These are phyloP conservation scores for Eupithecia tripunctaria DNA, from an alignment of 2,888 invertebrate genomes.

Conservation along the genomic window DNA sequence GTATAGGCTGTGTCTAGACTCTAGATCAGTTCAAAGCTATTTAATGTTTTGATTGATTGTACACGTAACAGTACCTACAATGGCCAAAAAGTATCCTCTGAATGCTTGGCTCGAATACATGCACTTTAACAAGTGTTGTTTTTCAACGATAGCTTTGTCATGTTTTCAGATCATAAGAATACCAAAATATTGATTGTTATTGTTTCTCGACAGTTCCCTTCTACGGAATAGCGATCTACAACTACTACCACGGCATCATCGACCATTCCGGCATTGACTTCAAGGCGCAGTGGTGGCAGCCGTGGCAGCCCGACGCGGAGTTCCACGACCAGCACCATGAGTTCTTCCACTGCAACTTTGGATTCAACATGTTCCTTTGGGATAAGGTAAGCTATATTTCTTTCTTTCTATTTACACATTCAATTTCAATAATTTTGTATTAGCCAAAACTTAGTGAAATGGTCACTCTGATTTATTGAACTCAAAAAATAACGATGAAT, in stretches of 20 bases:
- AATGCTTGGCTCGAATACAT: background rate
- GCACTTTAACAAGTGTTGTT: background rate
- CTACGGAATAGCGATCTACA: slow-evolving; percentile 69
- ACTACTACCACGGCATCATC: slow-evolving; percentile 89
- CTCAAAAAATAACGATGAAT: too few relatives aligned
- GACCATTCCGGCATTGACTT: slow-evolving; percentile 91
- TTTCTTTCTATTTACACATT: background rate
- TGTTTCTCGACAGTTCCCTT: slow-evolving; percentile 61
- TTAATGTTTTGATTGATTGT: background rate
- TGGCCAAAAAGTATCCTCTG: background rate
- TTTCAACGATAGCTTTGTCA: background rate
- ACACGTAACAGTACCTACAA: background rate
- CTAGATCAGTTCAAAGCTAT: too few relatives aligned
- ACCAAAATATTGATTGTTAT: background rate
- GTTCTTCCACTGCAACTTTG: slow-evolving; percentile 91
- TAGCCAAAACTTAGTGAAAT: too few relatives aligned
- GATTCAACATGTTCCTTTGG: slow-evolving; percentile 88
- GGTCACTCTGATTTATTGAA: too few relatives aligned
- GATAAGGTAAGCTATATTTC: slow-evolving; percentile 81
- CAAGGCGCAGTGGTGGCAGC: slow-evolving; percentile 90
- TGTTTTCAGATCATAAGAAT: background rate
- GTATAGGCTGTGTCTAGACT: too few relatives aligned
- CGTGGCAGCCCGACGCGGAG: slow-evolving; percentile 89
- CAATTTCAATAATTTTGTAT: too few relatives aligned
- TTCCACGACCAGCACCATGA: slow-evolving; percentile 92